Evolutionary conservation across 2,888 invertebrate genomes (phyloP), one percentile per base, ranked within the genome.

Genomic region (Mimumesa dahlbomi): DNA sequence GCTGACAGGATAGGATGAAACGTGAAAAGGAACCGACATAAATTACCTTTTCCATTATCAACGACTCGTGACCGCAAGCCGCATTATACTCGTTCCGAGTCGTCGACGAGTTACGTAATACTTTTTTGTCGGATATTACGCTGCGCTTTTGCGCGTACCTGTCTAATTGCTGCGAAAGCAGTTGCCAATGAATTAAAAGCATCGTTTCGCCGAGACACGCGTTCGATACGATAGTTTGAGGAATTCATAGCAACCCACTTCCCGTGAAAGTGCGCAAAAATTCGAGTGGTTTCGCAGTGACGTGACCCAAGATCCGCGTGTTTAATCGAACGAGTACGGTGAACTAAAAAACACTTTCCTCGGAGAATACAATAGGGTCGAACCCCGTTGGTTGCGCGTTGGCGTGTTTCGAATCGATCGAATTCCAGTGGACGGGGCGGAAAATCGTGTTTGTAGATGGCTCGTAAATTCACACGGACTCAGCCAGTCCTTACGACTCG

Each of bases 41-140:
- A 84, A 82, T 84, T 82, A 78, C 68, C 72, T 73, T 52, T 78
- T 78, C 75, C 76, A 78, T 83, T 78, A 80, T 83, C 79, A 82
- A 79, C 74, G 67, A 76, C 77, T 79, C 70, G 74, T 70, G 48
- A 36, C n/a, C 25, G 11, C n/a, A 40, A 34, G 29, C 45, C 34
- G 34, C 45, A 56, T 45, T 56, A 56, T 9, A 14, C 31, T 48
- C 13, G 21, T 19, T 43, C 29, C 19, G 25, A 46, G 40, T 9
- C 34, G 18, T 34, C 21, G n/a, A 25, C 50, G 50, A 18, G 14
- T 13, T 6, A 2, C 36, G 50, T 25, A 3, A 7, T 22, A 48
- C 29, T 22, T 48, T 22, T 48, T 18, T 42, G 3, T 16, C 36
- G 11, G 3, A 11, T 13, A 36, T 36, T 36, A 13, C 36, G 11